phyloP scores from a whole-genome alignment of 2,113 vertebrate genomes.

The Ploceus nigricollis region DNA sequence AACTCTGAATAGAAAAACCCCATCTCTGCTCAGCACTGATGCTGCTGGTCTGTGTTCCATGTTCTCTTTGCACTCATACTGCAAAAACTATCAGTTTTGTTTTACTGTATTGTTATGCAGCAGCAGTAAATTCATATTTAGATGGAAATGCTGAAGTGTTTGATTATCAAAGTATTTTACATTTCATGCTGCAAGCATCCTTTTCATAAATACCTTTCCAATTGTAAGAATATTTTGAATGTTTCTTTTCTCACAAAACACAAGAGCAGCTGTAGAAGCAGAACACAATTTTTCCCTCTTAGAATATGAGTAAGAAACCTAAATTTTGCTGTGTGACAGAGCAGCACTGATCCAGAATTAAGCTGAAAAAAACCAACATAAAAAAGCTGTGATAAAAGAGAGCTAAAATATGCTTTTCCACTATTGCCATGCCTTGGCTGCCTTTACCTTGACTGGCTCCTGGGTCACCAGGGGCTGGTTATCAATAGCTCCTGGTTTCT shows the following conservation, averaged over 20 bases:
- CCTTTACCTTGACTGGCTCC: constrained; percentile 88
- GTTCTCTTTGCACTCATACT: neutral
- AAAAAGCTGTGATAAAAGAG: neutral
- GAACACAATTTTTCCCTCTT: neutral
- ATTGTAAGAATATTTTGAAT: neutral
- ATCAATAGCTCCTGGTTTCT: constrained; percentile 95
- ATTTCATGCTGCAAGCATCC: neutral
- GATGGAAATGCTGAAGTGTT: neutral
- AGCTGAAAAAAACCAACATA: neutral
- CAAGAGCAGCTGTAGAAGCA: neutral
- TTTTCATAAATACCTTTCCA: neutral
- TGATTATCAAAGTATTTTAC: neutral
- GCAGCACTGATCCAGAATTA: neutral
- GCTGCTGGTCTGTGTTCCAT: neutral
- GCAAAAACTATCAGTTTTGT: neutral
- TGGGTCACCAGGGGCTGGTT: constrained; percentile 93
- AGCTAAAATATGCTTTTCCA: neutral
- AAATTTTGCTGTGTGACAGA: neutral
- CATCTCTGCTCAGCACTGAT: neutral
- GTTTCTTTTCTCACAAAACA: neutral
- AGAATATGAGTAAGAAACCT: neutral
- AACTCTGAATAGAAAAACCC: neutral
- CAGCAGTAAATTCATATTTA: neutral
- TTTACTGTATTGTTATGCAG: neutral
- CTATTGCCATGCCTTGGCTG: neutral